phyloP scores from a whole-genome alignment of 2,797 vertebrate genomes.

The Decapterus maruadsi region DNA sequence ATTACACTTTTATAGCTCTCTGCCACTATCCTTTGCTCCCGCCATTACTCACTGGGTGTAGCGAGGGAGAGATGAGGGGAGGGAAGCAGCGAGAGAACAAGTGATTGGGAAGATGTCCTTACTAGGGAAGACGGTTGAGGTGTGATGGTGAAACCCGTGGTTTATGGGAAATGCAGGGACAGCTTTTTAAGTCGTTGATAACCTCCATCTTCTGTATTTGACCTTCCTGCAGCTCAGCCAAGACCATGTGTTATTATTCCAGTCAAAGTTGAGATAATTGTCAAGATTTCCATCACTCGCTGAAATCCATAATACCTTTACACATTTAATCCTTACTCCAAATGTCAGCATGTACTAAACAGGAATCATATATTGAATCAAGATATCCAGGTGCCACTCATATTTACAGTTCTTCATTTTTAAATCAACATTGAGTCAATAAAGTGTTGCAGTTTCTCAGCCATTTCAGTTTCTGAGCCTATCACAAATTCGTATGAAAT shows the following conservation, averaged over 20 bases:
- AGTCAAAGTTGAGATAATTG: conserved; percentile 44
- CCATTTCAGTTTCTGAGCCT: conserved; percentile 26
- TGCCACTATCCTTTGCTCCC: conserved; percentile 84
- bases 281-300: conserved; percentile 32
- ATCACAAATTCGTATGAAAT: not conserved
- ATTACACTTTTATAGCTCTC: conserved; percentile 88
- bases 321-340: conserved; percentile 30
- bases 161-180: conserved; percentile 49
- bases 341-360: conserved; percentile 17
- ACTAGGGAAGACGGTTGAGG: conserved; percentile 52
- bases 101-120: conserved; percentile 76
- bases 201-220: conserved; percentile 47
- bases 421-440: conserved; percentile 2
- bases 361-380: conserved; percentile 16
- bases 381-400: conserved; percentile 13
- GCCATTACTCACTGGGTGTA: conserved; percentile 82
- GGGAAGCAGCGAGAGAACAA: conserved; percentile 56
- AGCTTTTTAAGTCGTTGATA: conserved; percentile 61
- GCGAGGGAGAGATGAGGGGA: conserved; percentile 54
- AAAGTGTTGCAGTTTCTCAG: conserved; percentile 1
- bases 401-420: conserved; percentile 14
- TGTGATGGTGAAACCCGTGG: conserved; percentile 52
- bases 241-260: conserved; percentile 36
- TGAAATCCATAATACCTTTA: conserved; percentile 18
- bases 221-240: conserved; percentile 41